Evolutionary conservation across 2,797 vertebrate genomes (phyloP), one percentile per base, ranked within the genome.

Genomic region (Podarcis siculus): DNA sequence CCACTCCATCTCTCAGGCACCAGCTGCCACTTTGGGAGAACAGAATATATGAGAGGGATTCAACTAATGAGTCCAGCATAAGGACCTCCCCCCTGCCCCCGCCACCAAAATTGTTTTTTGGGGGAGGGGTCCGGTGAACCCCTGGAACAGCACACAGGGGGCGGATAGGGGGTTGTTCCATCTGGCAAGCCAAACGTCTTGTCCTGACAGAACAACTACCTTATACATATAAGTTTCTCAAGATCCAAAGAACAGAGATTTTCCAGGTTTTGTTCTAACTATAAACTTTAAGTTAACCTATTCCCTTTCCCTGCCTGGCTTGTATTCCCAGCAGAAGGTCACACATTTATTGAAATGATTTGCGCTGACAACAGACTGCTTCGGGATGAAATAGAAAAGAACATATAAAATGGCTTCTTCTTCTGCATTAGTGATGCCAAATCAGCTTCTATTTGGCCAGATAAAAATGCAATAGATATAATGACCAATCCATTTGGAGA

Each of bases 381-480:
- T 72, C 82, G 83, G 9, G 89, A 91, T 61, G 66, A 87, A 91
- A 90, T 3, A 71, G 78, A 87, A 90, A 9, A 21, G 42, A 90
- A 86, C 3, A 66, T 37, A 85, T 85, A 87, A 90, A 92, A 85
- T 73, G 0, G 2, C 83, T 94, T 89, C 76, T 39, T 87, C 72
- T 84, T 32, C 64, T 87, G 61, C n/a, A 64, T 89, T 32, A 90
- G 0, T 67, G 69, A 87, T 80, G 75, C 19, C 75, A 89, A 90
- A 75, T 82, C 15, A 82, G 67, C 42, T 84, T 84, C 49, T 61
- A 78, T 71, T 79, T 73, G 42, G 45, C 81, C 17, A 35, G 25
- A 67, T 17, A n/a, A 3, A 69, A 15, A 81, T 91, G 19, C 1
- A 87, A 90, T 89, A 92, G 45, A 89, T 72, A 67, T 15, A 92